These are phyloP conservation scores for Leucophenga varia DNA, from an alignment of 1,140 invertebrate species.

Conservation along the genomic window DNA sequence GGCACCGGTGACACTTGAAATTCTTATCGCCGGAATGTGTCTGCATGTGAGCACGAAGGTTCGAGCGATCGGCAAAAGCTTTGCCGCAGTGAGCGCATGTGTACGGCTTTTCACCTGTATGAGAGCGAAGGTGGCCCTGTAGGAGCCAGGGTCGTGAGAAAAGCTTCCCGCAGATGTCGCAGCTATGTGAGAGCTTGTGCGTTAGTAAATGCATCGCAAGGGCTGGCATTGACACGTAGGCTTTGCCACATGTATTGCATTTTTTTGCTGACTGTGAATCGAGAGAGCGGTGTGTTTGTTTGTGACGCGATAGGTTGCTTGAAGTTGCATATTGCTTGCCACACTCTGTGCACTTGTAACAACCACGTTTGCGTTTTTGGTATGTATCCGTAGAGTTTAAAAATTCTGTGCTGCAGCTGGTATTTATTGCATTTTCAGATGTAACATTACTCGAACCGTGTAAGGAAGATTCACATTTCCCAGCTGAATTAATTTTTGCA, in stretches of 20 bases:
- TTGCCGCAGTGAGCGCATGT: constrained; percentile 66
- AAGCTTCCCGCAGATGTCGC: constrained; percentile 88
- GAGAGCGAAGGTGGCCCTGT: constrained; percentile 74
- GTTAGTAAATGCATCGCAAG: constrained; percentile 96
- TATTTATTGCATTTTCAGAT: no score
- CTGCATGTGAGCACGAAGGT: constrained; percentile 91
- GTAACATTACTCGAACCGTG: no score
- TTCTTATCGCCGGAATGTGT: constrained; percentile 90
- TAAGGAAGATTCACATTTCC: no score
- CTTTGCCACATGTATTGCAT: constrained; percentile 92
- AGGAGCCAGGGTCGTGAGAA: constrained; percentile 92
- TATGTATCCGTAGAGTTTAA: no score
- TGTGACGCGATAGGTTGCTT: constrained; percentile 93
- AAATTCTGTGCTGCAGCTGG: no score
- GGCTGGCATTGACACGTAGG: constrained; percentile 97
- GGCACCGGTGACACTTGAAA: constrained; percentile 84
- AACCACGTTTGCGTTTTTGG: constrained; percentile 56
- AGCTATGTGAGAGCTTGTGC: constrained; percentile 86
- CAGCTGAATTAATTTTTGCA: no score
- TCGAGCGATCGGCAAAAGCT: constrained; percentile 72
- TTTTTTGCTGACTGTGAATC: constrained; percentile 92
- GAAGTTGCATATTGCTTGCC: constrained; percentile 97
- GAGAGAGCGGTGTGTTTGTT: constrained; percentile 92
- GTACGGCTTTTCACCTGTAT: constrained; percentile 70
- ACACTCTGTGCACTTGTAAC: constrained; percentile 92